phyloP scores from a whole-genome alignment of 2,888 invertebrate genomes.

The Acronicta leporina region DNA sequence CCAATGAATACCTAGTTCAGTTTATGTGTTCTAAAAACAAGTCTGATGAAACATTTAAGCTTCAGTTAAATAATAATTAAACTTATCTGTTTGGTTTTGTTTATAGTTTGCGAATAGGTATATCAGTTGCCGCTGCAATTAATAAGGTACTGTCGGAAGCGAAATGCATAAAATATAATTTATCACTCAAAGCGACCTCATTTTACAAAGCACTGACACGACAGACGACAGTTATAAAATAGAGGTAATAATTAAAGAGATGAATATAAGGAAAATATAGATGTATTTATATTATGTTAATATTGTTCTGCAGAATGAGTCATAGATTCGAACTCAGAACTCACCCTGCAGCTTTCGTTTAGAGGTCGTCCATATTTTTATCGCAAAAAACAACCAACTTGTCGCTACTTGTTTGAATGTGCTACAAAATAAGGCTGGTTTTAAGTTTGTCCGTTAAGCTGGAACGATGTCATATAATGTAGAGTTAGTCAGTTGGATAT shows the following conservation, averaged over 20 bases:
- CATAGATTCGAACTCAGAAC: constrained; percentile 40
- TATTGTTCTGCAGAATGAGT: constrained; percentile 47
- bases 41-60: not conserved
- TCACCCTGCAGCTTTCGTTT: constrained; percentile 60
- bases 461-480: not conserved
- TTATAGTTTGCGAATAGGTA: constrained; percentile 22
- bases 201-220: constrained; percentile 41
- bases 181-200: constrained; percentile 44
- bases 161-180: constrained; percentile 32
- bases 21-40: no score
- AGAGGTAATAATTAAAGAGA: constrained; percentile 41
- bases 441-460: constrained; percentile 6
- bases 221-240: constrained; percentile 32
- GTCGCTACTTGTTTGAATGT: constrained; percentile 43
- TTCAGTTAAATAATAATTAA: not conserved
- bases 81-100: constrained; percentile 4
- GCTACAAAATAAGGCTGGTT: constrained; percentile 16
- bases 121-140: constrained; percentile 21
- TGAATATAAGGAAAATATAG: constrained; percentile 46
- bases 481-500: not conserved
- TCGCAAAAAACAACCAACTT: constrained; percentile 42
- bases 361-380: constrained; percentile 61
- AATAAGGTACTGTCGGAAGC: constrained; percentile 42
- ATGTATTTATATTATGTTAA: constrained; percentile 49
- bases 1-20: no score